These are phyloP conservation scores for Parascotia fuliginaria DNA, from an alignment of 2,888 invertebrate species.

Conservation along the genomic window DNA sequence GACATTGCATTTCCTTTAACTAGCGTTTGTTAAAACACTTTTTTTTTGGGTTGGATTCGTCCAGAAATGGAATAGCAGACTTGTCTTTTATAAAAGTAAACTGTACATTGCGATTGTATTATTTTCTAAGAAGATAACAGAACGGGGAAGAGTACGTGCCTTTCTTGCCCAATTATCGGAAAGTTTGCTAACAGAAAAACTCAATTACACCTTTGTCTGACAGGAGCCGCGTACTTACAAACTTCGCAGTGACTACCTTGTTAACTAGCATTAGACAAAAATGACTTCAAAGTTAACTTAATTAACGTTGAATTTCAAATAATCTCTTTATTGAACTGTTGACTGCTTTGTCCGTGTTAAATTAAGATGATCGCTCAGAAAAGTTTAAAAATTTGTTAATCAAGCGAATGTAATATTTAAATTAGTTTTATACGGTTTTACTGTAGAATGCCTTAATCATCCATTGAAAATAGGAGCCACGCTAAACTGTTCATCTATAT, in stretches of 20 bases:
- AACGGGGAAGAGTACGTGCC: neutral
- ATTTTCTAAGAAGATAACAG: neutral
- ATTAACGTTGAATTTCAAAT: neutral
- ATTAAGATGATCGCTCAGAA: too few relatives aligned
- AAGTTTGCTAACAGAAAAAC: conserved; percentile 3
- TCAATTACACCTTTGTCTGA: conserved; percentile 5
- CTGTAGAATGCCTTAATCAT: too few relatives aligned
- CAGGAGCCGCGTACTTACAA: neutral
- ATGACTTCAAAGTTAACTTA: neutral
- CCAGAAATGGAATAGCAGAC: too few relatives aligned
- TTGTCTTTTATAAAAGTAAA: neutral
- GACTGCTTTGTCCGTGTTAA: neutral
- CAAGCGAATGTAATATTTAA: too few relatives aligned
- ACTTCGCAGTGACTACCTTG: neutral
- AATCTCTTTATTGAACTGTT: neutral
- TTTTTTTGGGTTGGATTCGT: too few relatives aligned
- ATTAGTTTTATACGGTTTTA: too few relatives aligned
- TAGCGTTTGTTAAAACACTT: too few relatives aligned
- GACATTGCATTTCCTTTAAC: too few relatives aligned
- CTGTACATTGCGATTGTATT: neutral
- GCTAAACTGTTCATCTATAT: too few relatives aligned
- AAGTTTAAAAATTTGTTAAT: too few relatives aligned
- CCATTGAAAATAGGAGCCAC: too few relatives aligned
- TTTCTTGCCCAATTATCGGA: neutral
- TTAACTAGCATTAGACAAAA: neutral